These are phyloP conservation scores for Argya squamiceps DNA, from an alignment of 2,797 vertebrate genomes.

Conservation along the genomic window DNA sequence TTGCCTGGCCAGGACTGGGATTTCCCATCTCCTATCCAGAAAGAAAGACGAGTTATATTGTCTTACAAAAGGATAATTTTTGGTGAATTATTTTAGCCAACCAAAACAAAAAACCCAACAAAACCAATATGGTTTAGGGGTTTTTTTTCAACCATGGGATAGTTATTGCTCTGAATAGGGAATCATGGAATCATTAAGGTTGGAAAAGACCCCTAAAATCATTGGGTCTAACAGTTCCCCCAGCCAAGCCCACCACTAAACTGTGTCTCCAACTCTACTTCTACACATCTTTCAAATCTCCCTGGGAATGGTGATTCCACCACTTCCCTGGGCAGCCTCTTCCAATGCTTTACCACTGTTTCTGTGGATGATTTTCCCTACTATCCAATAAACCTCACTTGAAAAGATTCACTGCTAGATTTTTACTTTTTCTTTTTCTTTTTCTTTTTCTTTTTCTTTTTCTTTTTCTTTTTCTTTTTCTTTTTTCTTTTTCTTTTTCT, in stretches of 20 bases:
- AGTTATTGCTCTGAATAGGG: not conserved
- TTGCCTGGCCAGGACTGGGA: not conserved
- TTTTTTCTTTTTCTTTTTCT: not conserved
- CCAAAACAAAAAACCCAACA: not conserved
- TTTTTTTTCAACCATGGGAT: not conserved
- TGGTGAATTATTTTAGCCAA: not conserved
- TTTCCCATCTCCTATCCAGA: not conserved
- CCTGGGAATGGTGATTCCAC: not conserved
- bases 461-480: too few relatives aligned
- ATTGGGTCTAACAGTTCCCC: rapidly evolving
- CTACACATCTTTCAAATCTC: not conserved
- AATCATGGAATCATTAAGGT: not conserved
- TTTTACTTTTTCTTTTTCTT: not conserved
- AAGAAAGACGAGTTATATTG: rapidly evolving
- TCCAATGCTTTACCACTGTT: not conserved
- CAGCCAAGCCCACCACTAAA: not conserved
- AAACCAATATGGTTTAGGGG: rapidly evolving
- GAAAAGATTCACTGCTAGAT: not conserved
- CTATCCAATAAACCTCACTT: not conserved
- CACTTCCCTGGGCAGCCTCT: not conserved
- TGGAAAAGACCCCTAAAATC: not conserved
- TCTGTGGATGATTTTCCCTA: not conserved
- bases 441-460: too few relatives aligned
- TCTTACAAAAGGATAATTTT: not conserved
- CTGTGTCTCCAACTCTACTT: not conserved